phyloP scores from a whole-genome alignment of 2,888 invertebrate genomes.

The Laspeyria flexula region DNA sequence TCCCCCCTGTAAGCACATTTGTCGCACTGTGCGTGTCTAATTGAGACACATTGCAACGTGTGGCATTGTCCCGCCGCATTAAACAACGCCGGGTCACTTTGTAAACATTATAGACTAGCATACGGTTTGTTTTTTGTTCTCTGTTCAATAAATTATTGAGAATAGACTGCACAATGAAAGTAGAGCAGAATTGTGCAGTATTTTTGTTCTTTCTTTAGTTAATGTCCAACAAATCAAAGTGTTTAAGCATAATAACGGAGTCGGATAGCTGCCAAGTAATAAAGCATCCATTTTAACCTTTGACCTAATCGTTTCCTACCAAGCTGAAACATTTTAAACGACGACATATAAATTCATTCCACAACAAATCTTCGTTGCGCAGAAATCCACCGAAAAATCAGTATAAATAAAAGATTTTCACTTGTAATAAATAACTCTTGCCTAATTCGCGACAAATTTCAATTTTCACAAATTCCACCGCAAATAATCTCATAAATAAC shows the following conservation, averaged over 20 bases:
- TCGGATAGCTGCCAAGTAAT: no score
- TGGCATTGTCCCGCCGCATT: conserved; percentile 61
- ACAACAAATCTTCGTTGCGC: neutral
- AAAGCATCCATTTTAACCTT: no score
- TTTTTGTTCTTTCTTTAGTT: no score
- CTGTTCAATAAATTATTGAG: conserved; percentile 5
- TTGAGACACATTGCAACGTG: conserved; percentile 72
- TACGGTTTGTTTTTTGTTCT: conserved; percentile 5
- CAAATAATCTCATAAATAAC: conserved; percentile 45
- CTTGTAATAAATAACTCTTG: conserved; percentile 7
- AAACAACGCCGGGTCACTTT: conserved; percentile 47
- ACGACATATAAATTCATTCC: no score
- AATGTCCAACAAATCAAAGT: no score
- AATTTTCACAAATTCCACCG: conserved; percentile 31
- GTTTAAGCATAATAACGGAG: no score
- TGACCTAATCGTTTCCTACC: no score
- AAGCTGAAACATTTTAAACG: no score
- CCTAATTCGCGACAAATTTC: conserved; percentile 24
- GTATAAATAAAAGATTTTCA: neutral
- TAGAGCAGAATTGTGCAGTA: neutral
- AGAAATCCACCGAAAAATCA: neutral
- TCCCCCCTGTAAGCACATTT: conserved; percentile 48
- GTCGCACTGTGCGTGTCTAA: conserved; percentile 68
- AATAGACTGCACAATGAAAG: neutral
- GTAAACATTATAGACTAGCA: conserved; percentile 26